Percentiles rank a stretch among this genome's conserved stretches.
These are phyloP conservation scores for Temnopleurus reevesii DNA, from an alignment of 53 echinoderm and acorn worm genomes.

Conservation along the genomic window DNA sequence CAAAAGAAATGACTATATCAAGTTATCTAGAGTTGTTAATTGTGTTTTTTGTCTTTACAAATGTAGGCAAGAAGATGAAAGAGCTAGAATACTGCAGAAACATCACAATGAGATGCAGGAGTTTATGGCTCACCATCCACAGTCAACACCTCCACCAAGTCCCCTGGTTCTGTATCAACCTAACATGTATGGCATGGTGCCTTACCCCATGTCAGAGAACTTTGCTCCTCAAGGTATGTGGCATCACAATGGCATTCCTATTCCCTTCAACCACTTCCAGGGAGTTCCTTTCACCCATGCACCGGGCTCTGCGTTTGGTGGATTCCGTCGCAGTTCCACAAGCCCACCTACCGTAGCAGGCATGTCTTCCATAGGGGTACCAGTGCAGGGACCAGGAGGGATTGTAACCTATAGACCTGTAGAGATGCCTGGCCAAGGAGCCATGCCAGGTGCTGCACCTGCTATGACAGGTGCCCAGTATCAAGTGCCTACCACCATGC, in stretches of 20 bases:
- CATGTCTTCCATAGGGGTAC: slow-evolving; percentile 56
- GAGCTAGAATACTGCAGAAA: slow-evolving; percentile 48
- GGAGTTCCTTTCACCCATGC: slow-evolving; percentile 49
- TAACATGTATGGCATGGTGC: slow-evolving; percentile 45
- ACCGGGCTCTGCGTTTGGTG: slow-evolving; percentile 45
- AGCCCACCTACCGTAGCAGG: slow-evolving; percentile 53
- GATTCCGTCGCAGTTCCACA: neutral
- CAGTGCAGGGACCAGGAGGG: slow-evolving; percentile 45
- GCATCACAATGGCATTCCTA: slow-evolving; percentile 12
- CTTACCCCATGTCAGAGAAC: slow-evolving; percentile 36
- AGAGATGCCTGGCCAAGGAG: neutral
- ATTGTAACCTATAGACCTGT: neutral
- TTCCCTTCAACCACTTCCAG: slow-evolving; percentile 55
- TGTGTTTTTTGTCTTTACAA: neutral
- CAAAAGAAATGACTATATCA: no score
- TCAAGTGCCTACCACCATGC: slow-evolving; percentile 54
- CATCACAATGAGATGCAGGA: slow-evolving; percentile 67
- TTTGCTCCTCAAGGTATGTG: slow-evolving; percentile 54
- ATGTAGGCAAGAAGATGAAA: slow-evolving; percentile 70
- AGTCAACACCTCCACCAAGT: slow-evolving; percentile 50
- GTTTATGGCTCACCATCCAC: slow-evolving; percentile 41
- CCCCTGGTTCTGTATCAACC: slow-evolving; percentile 24
- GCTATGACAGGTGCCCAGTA: slow-evolving; percentile 3
- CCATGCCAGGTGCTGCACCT: slow-evolving; percentile 28
- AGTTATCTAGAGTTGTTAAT: neutral